Percentiles rank a stretch among this genome's conserved stretches.
Evolutionary conservation across 2,113 vertebrate species (phyloP).

Genomic region (Oryzias javanicus): DNA sequence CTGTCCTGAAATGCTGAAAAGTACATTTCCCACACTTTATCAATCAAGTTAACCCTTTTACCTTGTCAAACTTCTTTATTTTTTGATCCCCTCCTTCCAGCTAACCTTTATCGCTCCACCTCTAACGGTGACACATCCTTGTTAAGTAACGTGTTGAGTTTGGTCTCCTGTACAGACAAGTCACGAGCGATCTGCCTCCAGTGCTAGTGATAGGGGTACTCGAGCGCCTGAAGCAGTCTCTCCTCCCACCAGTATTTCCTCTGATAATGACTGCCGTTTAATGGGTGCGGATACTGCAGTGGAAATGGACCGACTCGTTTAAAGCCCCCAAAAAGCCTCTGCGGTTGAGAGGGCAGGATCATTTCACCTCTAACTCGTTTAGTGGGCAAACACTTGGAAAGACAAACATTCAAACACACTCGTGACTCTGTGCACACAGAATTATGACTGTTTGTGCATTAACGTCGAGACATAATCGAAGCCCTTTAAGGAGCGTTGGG

Average conservation of each 20-base stretch:
- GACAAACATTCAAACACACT: neutral
- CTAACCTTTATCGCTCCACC: too few relatives aligned
- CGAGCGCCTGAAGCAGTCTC: neutral
- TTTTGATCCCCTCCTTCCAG: too few relatives aligned
- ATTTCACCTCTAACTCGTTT: conserved; percentile 48
- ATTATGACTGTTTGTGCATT: neutral
- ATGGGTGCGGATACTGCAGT: conserved; percentile 20
- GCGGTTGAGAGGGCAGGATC: conserved; percentile 9
- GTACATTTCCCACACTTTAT: too few relatives aligned
- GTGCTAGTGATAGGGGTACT: neutral
- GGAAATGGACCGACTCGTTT: conserved; percentile 50
- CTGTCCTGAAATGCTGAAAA: too few relatives aligned
- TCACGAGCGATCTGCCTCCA: neutral
- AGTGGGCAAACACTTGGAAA: conserved; percentile 11
- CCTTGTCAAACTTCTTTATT: too few relatives aligned
- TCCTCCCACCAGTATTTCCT: conserved; percentile 28
- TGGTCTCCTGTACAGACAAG: neutral
- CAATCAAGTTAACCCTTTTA: too few relatives aligned
- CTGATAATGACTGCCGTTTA: conserved; percentile 27
- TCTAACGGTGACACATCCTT: too few relatives aligned
- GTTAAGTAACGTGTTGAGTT: neutral
- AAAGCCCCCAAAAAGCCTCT: conserved; percentile 8
- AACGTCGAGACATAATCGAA: neutral
- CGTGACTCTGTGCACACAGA: neutral
- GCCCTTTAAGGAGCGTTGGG: conserved; percentile 3